These are phyloP conservation scores for Margarornis squamiger DNA, from an alignment of 2,797 vertebrate genomes.

Conservation along the genomic window DNA sequence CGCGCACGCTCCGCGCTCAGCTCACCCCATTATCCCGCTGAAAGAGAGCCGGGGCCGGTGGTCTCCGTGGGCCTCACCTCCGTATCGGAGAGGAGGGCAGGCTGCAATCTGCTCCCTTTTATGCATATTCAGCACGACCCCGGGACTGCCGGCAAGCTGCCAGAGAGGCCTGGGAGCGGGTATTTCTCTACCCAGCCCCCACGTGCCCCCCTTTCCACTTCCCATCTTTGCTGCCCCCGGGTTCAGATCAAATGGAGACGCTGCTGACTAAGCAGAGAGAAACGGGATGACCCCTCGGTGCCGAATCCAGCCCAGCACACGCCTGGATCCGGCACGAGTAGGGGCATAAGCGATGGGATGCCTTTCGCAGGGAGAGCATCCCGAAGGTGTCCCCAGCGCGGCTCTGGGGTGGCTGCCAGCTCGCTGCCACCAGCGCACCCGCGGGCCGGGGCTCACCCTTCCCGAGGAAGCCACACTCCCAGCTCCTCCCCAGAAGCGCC, in stretches of 20 bases:
- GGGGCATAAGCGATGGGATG: neutral
- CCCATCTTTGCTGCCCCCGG: neutral
- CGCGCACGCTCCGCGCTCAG: neutral
- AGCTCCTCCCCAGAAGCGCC: conserved; percentile 19
- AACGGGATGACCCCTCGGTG: neutral
- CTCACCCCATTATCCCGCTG: conserved; percentile 57
- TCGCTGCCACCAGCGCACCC: neutral
- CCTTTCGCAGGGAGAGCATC: neutral
- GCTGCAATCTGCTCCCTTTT: conserved; percentile 54
- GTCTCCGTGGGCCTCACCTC: conserved; percentile 47
- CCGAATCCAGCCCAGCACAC: neutral
- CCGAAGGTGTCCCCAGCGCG: accelerated
- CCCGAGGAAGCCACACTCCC: neutral
- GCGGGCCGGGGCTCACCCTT: neutral
- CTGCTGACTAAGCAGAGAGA: neutral
- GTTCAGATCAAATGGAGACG: neutral
- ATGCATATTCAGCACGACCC: conserved; percentile 58
- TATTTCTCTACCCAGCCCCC: neutral
- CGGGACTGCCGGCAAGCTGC: conserved; percentile 21
- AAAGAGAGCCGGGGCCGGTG: conserved; percentile 36
- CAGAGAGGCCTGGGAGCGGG: conserved; percentile 11
- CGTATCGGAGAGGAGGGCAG: conserved; percentile 1
- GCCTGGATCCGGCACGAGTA: accelerated
- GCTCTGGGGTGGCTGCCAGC: neutral
- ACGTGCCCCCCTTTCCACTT: neutral